Base-by-base conservation (phyloP, 2,888 invertebrate genomes). In the Morpho helenor region DNA sequence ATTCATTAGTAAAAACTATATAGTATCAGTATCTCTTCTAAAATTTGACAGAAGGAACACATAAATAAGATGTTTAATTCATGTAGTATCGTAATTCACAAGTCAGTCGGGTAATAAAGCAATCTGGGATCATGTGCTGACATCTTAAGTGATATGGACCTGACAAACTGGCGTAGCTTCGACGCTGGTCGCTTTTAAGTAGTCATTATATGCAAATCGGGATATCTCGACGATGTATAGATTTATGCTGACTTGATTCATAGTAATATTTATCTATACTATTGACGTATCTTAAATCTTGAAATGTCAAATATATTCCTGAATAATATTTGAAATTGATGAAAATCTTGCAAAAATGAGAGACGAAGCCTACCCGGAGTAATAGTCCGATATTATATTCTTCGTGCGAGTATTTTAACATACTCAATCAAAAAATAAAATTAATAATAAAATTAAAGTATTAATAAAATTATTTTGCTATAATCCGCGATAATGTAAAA, bases 131-230 rank as follows among this genome's bases (percentile, higher is more conserved):
- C 74, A 76, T 71, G 74, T 73, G 82, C 79, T 82, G 82, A 83
- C 83, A 80, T 78, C 77, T 74, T 69, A 70, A 73, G 75, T 68
- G 77, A 77, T 77, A 74, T 74, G 75, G 72, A 74, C 74, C 75
- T 71, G 71, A 75, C 71, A 76, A 75, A 76, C 76, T 72, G 75
- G 63, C 68, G 72, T 72, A 75, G 77, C 76, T 78, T 77, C 77
- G 76, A 80, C 74, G 75, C 76, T 77, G 77, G 77, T 76, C 72
- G 78, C 74, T 79, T 84, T 78, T 80, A 82, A 83, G 80, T 78
- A 84, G 84, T 81, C 79, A 84, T 84, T 84, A 83, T 84, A 84
- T 84, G 84, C 78, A 81, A 84, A 85, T 83, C 68, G 76, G 76
- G 66, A 73, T 70, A 75, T 77, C 79, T 79, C 80, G 82, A 76